phyloP scores from a whole-genome alignment of 2,797 vertebrate genomes.

The Lagodon rhomboides region DNA sequence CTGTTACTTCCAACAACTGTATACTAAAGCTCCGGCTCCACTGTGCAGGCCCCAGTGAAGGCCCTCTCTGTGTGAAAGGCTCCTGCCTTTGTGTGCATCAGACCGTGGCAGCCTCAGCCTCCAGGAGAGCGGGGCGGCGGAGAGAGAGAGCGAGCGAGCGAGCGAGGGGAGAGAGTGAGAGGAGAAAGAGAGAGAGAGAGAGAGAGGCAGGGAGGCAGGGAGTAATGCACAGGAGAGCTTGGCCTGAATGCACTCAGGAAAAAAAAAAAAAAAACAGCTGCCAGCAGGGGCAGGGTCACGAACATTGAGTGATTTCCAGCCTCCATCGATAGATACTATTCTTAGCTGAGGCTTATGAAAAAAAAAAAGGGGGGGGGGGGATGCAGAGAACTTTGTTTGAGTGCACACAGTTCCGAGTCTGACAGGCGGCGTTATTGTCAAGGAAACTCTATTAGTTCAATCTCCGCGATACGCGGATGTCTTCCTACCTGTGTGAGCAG shows the following conservation, averaged over 20 bases:
- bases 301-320: slow-evolving; percentile 71
- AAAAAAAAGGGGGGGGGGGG: slow-evolving; percentile 13
- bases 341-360: slow-evolving; percentile 61
- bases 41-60: slow-evolving; percentile 61
- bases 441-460: slow-evolving; percentile 40
- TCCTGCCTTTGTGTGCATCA: slow-evolving; percentile 79
- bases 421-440: slow-evolving; percentile 28
- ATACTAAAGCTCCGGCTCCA: slow-evolving; percentile 55
- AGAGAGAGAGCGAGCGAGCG: slow-evolving; percentile 23
- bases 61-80: slow-evolving; percentile 71
- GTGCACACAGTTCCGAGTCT: slow-evolving; percentile 45
- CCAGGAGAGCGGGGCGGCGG: slow-evolving; percentile 69
- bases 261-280: slow-evolving; percentile 58
- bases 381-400: slow-evolving; percentile 53
- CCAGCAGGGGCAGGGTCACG: slow-evolving; percentile 72
- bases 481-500: slow-evolving; percentile 95
- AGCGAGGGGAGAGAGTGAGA: slow-evolving; percentile 27
- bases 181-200: slow-evolving; percentile 17
- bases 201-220: slow-evolving; percentile 25
- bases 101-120: slow-evolving; percentile 79
- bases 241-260: slow-evolving; percentile 69
- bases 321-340: slow-evolving; percentile 71
- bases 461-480: slow-evolving; percentile 21
- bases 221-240: slow-evolving; percentile 68
- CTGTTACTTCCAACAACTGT: slow-evolving; percentile 71